phyloP scores from a whole-genome alignment of 2,113 vertebrate genomes.

The Polyodon spathula region DNA sequence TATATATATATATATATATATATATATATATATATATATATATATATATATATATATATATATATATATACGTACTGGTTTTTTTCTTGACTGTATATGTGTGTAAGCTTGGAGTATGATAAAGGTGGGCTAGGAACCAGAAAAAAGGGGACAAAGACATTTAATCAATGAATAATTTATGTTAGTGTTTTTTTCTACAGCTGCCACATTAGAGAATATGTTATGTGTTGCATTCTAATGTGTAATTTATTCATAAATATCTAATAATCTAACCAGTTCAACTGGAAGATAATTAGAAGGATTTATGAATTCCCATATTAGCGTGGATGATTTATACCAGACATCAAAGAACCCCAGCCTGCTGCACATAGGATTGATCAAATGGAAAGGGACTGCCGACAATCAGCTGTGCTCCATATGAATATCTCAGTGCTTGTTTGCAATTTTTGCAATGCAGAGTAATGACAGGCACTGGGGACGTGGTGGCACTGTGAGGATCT shows the following conservation, averaged over 20 bases:
- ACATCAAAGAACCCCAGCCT: constrained; percentile 6
- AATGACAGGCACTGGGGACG: too few relatives aligned
- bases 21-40: too few relatives aligned
- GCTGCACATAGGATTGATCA: constrained; percentile 1
- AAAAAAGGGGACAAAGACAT: not conserved
- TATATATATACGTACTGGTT: too few relatives aligned
- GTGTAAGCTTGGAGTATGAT: not conserved
- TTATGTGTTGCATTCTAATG: constrained; percentile 4
- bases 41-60: too few relatives aligned
- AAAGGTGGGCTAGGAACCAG: too few relatives aligned
- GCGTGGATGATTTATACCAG: not conserved
- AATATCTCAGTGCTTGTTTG: too few relatives aligned
- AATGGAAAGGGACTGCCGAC: not conserved
- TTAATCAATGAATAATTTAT: constrained; percentile 4
- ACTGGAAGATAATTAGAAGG: not conserved
- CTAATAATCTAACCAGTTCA: not conserved
- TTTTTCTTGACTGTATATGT: not conserved
- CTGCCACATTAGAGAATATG: not conserved
- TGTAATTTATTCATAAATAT: not conserved
- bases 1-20: too few relatives aligned
- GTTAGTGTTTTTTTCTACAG: not conserved
- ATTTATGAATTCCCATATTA: not conserved
- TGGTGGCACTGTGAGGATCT: too few relatives aligned
- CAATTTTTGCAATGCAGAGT: too few relatives aligned
- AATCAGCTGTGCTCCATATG: too few relatives aligned